phyloP scores from a whole-genome alignment of 1,140 invertebrate species.

The Schmidtea mediterranea region DNA sequence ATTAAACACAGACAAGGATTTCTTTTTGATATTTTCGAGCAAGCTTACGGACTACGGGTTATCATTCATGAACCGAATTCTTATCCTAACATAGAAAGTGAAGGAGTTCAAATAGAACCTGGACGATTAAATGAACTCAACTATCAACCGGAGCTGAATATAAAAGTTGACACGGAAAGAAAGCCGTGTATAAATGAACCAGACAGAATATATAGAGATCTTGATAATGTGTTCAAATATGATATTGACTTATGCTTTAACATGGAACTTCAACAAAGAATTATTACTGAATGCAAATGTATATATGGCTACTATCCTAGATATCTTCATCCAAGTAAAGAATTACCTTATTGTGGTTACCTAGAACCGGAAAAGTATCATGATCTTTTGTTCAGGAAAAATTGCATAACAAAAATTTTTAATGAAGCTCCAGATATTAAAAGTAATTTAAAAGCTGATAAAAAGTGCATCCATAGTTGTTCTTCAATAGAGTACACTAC shows the following conservation, averaged over 20 bases:
- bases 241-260: constrained; percentile 5
- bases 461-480: not conserved
- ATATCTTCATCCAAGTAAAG: not conserved
- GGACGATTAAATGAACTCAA: not conserved
- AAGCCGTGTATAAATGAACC: not conserved
- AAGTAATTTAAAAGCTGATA: not conserved
- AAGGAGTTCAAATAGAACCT: constrained; percentile 1
- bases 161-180: not conserved
- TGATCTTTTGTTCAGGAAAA: not conserved
- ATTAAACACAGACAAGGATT: not conserved
- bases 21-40: not conserved
- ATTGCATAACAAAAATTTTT: constrained; percentile 1
- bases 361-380: not conserved
- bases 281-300: constrained; percentile 2
- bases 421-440: not conserved
- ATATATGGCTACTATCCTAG: not conserved
- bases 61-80: constrained; percentile 1
- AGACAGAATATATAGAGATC: constrained; percentile 1
- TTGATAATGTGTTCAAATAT: not conserved
- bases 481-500: not conserved
- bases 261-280: not conserved
- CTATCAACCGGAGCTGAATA: not conserved
- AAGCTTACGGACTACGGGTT: not conserved
- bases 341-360: constrained; percentile 1
- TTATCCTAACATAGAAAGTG: not conserved